phyloP scores from a whole-genome alignment of 2,888 invertebrate genomes.

The Mythimna ferrago region DNA sequence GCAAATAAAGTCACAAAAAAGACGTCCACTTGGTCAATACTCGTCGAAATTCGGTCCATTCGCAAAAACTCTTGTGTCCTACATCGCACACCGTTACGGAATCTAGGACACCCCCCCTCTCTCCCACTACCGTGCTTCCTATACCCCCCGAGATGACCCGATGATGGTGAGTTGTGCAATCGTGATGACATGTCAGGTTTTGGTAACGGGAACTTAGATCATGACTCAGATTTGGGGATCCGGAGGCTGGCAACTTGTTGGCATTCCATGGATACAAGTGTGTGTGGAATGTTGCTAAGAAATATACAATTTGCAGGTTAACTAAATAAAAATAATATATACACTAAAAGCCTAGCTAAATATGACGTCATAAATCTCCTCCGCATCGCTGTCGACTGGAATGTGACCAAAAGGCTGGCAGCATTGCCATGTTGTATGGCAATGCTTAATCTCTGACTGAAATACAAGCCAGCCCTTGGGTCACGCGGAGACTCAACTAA shows the following conservation, averaged over 20 bases:
- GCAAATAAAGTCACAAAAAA: constrained; percentile 47
- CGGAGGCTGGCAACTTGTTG: constrained; percentile 26
- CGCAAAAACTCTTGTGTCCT: constrained; percentile 63
- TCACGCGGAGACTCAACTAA: too few relatives aligned
- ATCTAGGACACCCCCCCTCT: constrained; percentile 52
- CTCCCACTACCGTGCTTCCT: constrained; percentile 4
- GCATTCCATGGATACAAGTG: constrained; percentile 5
- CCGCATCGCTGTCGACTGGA: too few relatives aligned
- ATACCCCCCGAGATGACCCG: constrained; percentile 53
- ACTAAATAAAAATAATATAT: too few relatives aligned
- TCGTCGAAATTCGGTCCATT: constrained; percentile 56
- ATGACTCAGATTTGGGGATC: constrained; percentile 48
- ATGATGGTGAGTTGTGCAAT: constrained; percentile 74
- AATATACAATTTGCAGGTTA: background rate
- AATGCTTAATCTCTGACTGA: too few relatives aligned
- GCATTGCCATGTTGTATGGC: too few relatives aligned
- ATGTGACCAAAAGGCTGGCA: too few relatives aligned
- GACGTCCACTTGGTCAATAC: constrained; percentile 38
- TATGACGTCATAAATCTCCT: too few relatives aligned
- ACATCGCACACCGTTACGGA: constrained; percentile 64
- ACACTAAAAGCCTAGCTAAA: too few relatives aligned
- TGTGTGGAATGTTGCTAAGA: background rate
- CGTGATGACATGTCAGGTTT: constrained; percentile 68
- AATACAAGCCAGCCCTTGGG: too few relatives aligned
- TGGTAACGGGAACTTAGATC: constrained; percentile 65